phyloP scores from a whole-genome alignment of 1,140 invertebrate species.

The Pissodes strobi region DNA sequence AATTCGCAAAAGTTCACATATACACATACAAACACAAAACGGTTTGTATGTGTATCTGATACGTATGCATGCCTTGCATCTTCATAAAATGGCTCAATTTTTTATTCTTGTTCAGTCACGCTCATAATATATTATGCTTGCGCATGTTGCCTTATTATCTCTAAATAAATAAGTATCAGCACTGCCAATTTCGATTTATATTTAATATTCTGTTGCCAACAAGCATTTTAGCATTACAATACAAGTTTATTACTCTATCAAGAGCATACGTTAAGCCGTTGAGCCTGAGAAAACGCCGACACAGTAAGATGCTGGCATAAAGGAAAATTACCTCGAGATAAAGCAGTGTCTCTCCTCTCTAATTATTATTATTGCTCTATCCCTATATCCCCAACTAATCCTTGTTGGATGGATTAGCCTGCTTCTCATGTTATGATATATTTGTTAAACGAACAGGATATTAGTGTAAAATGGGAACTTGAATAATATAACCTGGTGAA shows the following conservation, averaged over 20 bases:
- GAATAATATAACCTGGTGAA: too few relatives aligned
- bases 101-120: too few relatives aligned
- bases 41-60: too few relatives aligned
- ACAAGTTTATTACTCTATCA: conserved; percentile 25
- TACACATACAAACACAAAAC: too few relatives aligned
- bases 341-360: conserved; percentile 24
- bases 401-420: conserved; percentile 18
- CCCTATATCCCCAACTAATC: conserved; percentile 9
- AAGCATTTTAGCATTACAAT: conserved; percentile 28
- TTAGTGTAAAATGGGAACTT: too few relatives aligned
- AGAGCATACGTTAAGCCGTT: conserved; percentile 27
- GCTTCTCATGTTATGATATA: conserved; percentile 10
- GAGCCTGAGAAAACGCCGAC: conserved; percentile 28
- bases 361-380: conserved; percentile 21
- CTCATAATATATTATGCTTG: too few relatives aligned
- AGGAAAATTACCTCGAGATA: conserved; percentile 30
- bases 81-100: too few relatives aligned
- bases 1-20: too few relatives aligned
- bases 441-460: too few relatives aligned
- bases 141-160: too few relatives aligned
- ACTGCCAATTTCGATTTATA: background rate
- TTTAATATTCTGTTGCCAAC: background rate
- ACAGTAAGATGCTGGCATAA: conserved; percentile 18
- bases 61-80: too few relatives aligned
- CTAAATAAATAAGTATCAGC: too few relatives aligned